Conservation (phyloP, 2,113 vertebrate genomes). For the Paracanthobrama guichenoti region DNA sequence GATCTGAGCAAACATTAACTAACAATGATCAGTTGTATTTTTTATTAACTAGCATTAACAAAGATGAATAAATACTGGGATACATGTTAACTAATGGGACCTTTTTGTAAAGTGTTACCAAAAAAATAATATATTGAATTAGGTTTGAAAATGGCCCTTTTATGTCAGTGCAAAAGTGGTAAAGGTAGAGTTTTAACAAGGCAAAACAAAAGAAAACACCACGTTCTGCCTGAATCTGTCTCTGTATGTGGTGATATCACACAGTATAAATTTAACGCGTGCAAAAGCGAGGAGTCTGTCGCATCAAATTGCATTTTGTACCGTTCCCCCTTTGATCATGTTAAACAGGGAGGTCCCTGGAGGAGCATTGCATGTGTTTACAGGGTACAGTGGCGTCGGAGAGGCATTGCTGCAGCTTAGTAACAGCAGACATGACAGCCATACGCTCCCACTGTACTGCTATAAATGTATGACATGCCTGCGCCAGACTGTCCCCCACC, state of each 20-base stretch:
- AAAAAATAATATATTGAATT: neutral
- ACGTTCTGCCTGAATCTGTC: constrained; percentile 54
- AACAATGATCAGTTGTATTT: too few relatives aligned
- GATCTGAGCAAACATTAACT: too few relatives aligned
- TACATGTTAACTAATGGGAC: neutral
- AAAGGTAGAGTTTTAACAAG: neutral
- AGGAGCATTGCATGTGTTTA: constrained; percentile 60
- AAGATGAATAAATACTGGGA: neutral
- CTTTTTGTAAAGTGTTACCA: neutral
- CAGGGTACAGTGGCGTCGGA: constrained; percentile 65
- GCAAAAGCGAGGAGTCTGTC: constrained; percentile 55
- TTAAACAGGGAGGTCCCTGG: constrained; percentile 56
- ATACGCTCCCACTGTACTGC: constrained; percentile 68
- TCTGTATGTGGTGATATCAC: constrained; percentile 41
- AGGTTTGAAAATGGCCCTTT: neutral
- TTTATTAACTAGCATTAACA: neutral
- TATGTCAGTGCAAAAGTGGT: neutral
- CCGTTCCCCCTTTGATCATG: constrained; percentile 49
- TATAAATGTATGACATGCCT: constrained; percentile 63
- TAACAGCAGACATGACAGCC: constrained; percentile 73
- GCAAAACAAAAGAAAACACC: constrained; percentile 53
- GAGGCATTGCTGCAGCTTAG: constrained; percentile 65
- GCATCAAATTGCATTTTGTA: constrained; percentile 49
- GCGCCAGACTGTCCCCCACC: constrained; percentile 13
- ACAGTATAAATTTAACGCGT: constrained; percentile 56